Evolutionary conservation across 2,888 invertebrate species (phyloP).

Genomic region (Tupiocoris notatus): DNA sequence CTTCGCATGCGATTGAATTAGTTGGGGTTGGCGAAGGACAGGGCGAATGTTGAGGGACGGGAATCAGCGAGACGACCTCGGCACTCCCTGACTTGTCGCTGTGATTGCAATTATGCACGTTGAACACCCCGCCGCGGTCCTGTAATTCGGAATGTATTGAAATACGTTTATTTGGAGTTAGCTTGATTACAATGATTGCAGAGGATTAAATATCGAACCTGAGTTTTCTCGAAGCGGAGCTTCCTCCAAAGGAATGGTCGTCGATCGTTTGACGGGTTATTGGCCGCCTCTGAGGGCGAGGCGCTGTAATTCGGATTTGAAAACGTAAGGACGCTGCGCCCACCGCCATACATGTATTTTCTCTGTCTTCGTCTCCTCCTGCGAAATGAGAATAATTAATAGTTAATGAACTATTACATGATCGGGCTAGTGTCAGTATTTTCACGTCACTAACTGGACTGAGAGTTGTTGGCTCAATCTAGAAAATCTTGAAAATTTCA

Average conservation of each 20-base stretch:
- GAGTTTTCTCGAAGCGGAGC: conserved; percentile 75
- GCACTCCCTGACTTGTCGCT: conserved; percentile 59
- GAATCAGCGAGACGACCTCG: conserved; percentile 68
- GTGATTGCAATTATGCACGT: conserved; percentile 51
- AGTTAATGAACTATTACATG: no score
- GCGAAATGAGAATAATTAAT: no score
- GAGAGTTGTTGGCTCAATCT: no score
- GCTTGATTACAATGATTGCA: no score
- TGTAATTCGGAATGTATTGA: no score
- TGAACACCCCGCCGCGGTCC: conserved; percentile 61
- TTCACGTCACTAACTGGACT: no score
- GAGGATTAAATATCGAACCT: no score
- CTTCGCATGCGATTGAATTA: conserved; percentile 44
- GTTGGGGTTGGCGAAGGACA: conserved; percentile 45
- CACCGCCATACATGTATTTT: conserved; percentile 60
- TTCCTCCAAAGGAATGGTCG: conserved; percentile 65
- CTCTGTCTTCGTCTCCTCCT: conserved; percentile 56
- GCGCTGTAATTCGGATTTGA: conserved; percentile 81
- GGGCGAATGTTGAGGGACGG: conserved; percentile 60
- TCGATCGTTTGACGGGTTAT: conserved; percentile 52
- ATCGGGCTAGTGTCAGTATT: no score
- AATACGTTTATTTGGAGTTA: no score
- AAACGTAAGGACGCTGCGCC: conserved; percentile 76
- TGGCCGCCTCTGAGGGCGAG: conserved; percentile 52
- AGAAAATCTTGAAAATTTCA: no score